Conservation (phyloP, 2,797 vertebrate genomes). For the Miichthys miiuy region DNA sequence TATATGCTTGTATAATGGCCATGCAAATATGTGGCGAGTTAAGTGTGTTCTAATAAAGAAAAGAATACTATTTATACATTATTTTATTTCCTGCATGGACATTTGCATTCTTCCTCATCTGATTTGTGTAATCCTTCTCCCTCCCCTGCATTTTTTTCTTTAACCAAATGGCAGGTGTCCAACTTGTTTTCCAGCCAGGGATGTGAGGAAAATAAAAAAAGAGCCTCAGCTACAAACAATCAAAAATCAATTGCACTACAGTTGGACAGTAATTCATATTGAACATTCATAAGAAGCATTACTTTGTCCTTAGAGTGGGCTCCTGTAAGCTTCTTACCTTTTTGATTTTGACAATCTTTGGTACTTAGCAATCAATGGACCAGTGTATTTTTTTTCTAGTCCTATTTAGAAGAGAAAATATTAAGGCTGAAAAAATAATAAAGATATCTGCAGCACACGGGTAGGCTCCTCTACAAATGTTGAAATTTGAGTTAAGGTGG, state of each 20-base stretch:
- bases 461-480: constrained; percentile 51
- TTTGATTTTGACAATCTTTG: constrained; percentile 18
- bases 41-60: background rate
- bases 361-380: background rate
- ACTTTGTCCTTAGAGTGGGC: background rate
- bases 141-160: background rate
- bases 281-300: background rate
- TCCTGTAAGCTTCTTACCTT: constrained; percentile 5
- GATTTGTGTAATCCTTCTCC: constrained; percentile 6
- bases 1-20: background rate
- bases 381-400: background rate
- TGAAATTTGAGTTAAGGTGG: constrained; percentile 53
- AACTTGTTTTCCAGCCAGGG: constrained; percentile 9
- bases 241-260: constrained; percentile 18
- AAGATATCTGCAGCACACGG: constrained; percentile 37
- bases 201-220: constrained; percentile 17
- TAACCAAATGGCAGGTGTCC: constrained; percentile 5
- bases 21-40: background rate
- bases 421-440: constrained; percentile 13
- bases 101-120: background rate
- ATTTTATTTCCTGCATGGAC: background rate
- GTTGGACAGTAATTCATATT: background rate
- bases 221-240: constrained; percentile 16
- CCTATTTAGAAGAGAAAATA: constrained; percentile 8
- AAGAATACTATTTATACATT: background rate